phyloP scores from a whole-genome alignment of 2,888 invertebrate species.

The Tolmerus cingulatus region DNA sequence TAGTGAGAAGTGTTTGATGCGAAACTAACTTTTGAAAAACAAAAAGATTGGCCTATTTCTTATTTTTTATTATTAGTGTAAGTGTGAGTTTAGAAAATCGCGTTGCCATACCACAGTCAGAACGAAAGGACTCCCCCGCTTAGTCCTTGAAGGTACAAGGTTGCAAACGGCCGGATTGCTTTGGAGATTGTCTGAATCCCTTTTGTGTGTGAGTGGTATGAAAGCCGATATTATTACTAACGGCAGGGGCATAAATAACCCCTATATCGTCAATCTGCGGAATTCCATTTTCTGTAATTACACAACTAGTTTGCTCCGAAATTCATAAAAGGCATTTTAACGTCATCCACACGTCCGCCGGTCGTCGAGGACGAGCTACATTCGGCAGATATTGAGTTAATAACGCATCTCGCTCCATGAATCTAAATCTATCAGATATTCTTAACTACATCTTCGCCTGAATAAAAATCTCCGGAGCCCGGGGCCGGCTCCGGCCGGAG shows the following conservation, averaged over 20 bases:
- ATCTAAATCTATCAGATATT: neutral
- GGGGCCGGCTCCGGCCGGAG: neutral
- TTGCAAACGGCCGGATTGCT: neutral
- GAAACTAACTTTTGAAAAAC: neutral
- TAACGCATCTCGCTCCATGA: neutral
- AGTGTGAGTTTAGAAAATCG: neutral
- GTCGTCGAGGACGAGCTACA: neutral
- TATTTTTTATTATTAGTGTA: neutral
- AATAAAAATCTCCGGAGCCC: neutral
- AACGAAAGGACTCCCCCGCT: neutral
- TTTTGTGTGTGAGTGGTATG: neutral
- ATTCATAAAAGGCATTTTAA: neutral
- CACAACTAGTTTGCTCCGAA: neutral
- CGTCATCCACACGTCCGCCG: neutral
- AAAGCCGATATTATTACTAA: neutral
- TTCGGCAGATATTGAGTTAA: neutral
- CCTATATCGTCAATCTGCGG: neutral
- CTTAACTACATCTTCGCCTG: neutral
- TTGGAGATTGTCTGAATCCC: neutral
- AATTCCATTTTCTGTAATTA: neutral
- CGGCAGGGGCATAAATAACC: neutral
- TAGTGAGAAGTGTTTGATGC: too few species aligned
- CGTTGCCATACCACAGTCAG: too few species aligned
- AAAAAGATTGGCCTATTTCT: too few species aligned
- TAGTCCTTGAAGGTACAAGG: neutral